Base-by-base conservation (phyloP, 1,140 invertebrate species). In the Bursaphelenchus mucronatus region DNA sequence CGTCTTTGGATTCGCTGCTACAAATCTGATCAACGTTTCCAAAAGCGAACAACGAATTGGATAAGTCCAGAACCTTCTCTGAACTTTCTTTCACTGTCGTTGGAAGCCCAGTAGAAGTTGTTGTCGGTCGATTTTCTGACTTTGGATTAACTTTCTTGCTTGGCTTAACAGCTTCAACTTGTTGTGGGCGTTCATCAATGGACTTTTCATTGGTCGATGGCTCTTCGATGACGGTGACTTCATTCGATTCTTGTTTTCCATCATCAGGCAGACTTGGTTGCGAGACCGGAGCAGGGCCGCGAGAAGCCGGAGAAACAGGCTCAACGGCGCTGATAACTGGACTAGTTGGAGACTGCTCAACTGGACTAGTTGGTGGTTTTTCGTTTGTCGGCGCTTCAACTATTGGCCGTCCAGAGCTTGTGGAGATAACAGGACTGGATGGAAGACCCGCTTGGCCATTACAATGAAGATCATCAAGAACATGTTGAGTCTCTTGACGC, bases 391-490 rank as follows among this genome's bases (percentile, higher is more conserved):
- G 21, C 47, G 45, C 39, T 21, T 74, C 19, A 50, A 30, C 15
- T 47, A 43, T 21, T 54, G 44, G 8, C 8, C 21, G 41, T 40
- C 49, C 10, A 44, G 17, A 13, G 15, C 53, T 30, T 30, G 30
- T 30, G 5, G 30, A 1, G 30, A 30, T 5, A 30, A 30, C 30
- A 5, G 44, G 47, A 46, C n/a, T 39, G 52, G 54, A 15, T 49
- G 46, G n/a, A 40, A 11, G 44, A 41, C 5, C n/a, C 17, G 66
- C 30, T 41, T 50, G 56, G 9, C 57, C 57, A n/a, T 56, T 30
- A 63, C 75, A 77, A 19, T 69, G 46, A 19, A 77, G 61, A 50
- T 80, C 76, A 5, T 50, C 64, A 45, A 64, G 59, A 17, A 71
- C 59, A 46, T 77, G 76, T 41, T 70, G 63, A 50, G 74, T 67